These are phyloP conservation scores for Furnarius figulus DNA, from an alignment of 2,113 vertebrate genomes.

Conservation along the genomic window DNA sequence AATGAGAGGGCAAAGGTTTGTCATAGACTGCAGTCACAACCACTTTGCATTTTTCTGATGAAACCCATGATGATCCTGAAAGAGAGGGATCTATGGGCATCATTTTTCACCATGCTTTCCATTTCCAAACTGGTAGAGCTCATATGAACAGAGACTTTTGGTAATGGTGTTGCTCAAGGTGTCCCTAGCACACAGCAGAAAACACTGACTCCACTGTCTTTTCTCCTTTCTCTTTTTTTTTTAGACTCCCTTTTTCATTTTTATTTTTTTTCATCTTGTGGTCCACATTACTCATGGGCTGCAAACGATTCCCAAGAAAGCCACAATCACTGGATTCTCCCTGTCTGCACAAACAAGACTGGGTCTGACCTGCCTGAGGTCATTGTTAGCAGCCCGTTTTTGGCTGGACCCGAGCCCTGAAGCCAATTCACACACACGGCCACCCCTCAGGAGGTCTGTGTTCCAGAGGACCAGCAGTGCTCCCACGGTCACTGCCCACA, in stretches of 20 bases:
- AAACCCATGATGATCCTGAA: background rate
- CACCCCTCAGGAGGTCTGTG: background rate
- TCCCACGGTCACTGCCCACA: background rate
- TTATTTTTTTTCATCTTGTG: conserved; percentile 45
- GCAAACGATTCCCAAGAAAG: conserved; percentile 36
- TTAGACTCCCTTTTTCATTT: background rate
- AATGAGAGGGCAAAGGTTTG: background rate
- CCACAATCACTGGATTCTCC: conserved; percentile 49
- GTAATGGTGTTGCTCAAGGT: background rate
- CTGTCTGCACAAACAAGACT: conserved; percentile 52
- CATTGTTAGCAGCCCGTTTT: background rate
- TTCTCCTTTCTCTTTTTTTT: conserved; percentile 15
- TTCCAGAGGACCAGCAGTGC: background rate
- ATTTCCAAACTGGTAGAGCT: background rate
- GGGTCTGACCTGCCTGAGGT: conserved; percentile 13
- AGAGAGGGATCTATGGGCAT: background rate
- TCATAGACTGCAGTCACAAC: background rate
- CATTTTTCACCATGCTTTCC: background rate
- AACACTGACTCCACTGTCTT: conserved; percentile 36
- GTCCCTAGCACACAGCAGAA: background rate
- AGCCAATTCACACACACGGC: background rate
- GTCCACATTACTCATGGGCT: conserved; percentile 46
- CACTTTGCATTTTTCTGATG: background rate
- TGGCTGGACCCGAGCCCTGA: background rate
- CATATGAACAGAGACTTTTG: background rate